Conservation (phyloP, 2,888 invertebrate species). For the Chrysolina haemoptera region DNA sequence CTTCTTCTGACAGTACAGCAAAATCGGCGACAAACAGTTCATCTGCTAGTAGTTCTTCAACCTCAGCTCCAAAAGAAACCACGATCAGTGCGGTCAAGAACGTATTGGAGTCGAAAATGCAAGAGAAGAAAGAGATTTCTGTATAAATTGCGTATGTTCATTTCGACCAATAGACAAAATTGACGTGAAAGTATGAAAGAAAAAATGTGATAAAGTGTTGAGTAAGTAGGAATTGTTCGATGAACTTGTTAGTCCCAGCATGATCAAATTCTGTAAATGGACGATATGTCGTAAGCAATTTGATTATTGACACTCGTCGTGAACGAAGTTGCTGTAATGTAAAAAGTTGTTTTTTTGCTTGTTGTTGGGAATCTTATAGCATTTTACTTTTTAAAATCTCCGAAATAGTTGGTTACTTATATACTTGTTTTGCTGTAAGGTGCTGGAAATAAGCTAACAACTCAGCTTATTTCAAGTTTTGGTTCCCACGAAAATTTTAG, state of each 20-base stretch:
- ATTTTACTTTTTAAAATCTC: background rate
- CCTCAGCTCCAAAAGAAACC: constrained; percentile 38
- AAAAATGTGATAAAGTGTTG: constrained; percentile 15
- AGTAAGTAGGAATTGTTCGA: background rate
- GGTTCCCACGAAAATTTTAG: no score
- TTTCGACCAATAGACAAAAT: background rate
- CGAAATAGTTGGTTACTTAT: background rate
- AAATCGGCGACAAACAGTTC: constrained; percentile 34
- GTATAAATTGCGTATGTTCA: constrained; percentile 44
- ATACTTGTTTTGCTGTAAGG: no score
- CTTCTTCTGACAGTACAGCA: constrained; percentile 30
- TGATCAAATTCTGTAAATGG: background rate
- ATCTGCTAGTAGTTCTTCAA: constrained; percentile 21
- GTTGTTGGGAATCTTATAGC: constrained; percentile 4
- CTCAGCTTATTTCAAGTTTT: no score
- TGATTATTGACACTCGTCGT: background rate
- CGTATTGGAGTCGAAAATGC: constrained; percentile 48
- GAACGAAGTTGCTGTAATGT: background rate
- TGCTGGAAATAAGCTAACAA: no score
- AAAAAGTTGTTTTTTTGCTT: background rate
- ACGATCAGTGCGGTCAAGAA: constrained; percentile 41
- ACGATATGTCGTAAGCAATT: background rate
- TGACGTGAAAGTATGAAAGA: background rate
- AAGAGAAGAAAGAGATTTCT: constrained; percentile 59
- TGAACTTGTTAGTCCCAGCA: background rate